Evolutionary conservation across 1,140 invertebrate genomes (phyloP), one percentile per base, ranked within the genome.

Genomic region (Pogonomyrmex californicus): DNA sequence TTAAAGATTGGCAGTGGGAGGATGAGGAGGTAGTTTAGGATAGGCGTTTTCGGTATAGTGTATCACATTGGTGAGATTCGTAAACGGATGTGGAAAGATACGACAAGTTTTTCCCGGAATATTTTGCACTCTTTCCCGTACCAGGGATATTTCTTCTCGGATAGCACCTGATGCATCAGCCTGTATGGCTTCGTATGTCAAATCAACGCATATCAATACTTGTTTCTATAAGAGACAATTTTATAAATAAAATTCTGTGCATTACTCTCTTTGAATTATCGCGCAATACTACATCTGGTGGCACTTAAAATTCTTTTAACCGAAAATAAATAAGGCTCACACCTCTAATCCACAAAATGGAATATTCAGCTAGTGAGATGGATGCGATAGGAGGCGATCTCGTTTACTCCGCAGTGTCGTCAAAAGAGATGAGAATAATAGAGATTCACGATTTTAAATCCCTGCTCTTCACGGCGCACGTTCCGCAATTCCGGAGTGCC

Each of bases 221-320:
- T 23, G 14, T 4, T 4, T 9, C 3, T 17, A 30, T 10, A 3
- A 60, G 12, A 76, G 14, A 58, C 0, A 17, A 17, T 41, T 44
- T 56, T 38, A 23, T 23, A 1, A 56, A 6, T 73, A 23, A 54
- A 56, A 56, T 73, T 73, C 36, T 23, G 38, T 56, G 33, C 36
- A n/a, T 30, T 71, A 38, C 3, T 54, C 79, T 65, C 85, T 91
- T 86, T 87, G 86, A 93, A 90, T 91, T 89, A 90, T 88, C 12
- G 14, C 65, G 49, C 82, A 63, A 87, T 82, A 38, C 68, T 23
- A 62, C 44, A 14, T 23, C 44, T 49, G 47, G 51, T 51, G 30
- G 14, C 44, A 33, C 4, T 33, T 49, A 91, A 91, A 91, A 93
- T 93, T 90, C 87, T 90, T 91, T 92, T 91, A 92, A 92, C 86